Evolutionary conservation across 2,888 invertebrate species (phyloP), one percentile per base, ranked within the genome.

Genomic region (Notocelia uddmanniana): DNA sequence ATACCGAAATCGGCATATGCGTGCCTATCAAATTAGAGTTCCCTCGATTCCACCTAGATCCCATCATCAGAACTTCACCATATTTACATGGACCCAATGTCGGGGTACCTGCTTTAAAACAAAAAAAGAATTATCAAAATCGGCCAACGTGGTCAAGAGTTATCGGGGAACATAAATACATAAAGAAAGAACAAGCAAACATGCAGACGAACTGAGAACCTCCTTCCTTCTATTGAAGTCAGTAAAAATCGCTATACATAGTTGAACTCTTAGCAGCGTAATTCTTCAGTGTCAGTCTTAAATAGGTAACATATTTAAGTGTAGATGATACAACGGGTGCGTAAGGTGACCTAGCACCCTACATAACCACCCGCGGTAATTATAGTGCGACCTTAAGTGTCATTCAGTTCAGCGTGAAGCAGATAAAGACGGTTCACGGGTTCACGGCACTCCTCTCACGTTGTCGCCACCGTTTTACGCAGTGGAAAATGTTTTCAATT

Each of bases 361-460:
- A 23, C 13, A n/a, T 13, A 69, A 48, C 50, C 21, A 18, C 11
- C 34, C 52, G 55, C 31, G 69, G n/a, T 48, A 63, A 63, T 62
- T 54, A 69, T 54, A 31, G 57, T 57, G 18, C 37, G 69, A 63
- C 69, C 69, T 70, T 41, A 58, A 48, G 57, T 31, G 62, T 57
- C 63, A 55, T 48, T 48, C 34, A 23, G 58, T 15, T 19, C 13
- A n/a, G n/a, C 48, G 63, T 13, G 62, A 13, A 41, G n/a, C 31
- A 50, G 69, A 69, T 54, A 68, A 59, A 26, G 67, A n/a, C 26
- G 62, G 59, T 15, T 23, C 37, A 45, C 5, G 23, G 5, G 45
- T 41, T 18, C 13, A 50, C 21, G 55, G 18, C 63, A 34, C 50
- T 50, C 15, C 50, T 50, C 63, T 50, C 63, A 50, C 63, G 50